These are phyloP conservation scores for Haliclona indistincta DNA, from an alignment of 37 sponge, comb jelly and placozoan genomes.

Conservation along the genomic window DNA sequence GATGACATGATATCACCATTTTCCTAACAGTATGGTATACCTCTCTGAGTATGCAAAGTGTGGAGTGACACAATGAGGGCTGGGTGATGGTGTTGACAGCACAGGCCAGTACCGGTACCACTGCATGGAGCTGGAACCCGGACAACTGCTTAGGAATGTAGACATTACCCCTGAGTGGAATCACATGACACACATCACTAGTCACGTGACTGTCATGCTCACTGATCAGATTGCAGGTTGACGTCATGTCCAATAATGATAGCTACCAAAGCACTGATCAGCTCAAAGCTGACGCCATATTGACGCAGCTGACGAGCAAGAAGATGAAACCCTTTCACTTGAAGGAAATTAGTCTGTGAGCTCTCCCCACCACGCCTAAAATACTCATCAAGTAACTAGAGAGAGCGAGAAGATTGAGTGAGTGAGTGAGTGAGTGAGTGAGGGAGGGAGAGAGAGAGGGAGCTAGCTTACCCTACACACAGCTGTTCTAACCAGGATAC, in stretches of 20 bases:
- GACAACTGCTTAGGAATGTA: conserved; percentile 28
- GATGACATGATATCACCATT: neutral
- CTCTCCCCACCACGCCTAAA: conserved; percentile 66
- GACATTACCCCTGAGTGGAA: neutral
- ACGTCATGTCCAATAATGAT: conserved; percentile 54
- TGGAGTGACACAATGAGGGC: conserved; percentile 60
- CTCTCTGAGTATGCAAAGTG: conserved; percentile 54
- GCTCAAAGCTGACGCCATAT: conserved; percentile 49
- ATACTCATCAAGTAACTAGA: conserved; percentile 72
- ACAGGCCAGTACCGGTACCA: conserved; percentile 63
- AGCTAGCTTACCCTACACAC: conserved; percentile 56
- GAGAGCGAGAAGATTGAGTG: neutral
- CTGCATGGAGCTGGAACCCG: conserved; percentile 60
- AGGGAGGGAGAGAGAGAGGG: neutral
- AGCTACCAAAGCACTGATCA: conserved; percentile 67
- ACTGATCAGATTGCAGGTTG: conserved; percentile 57
- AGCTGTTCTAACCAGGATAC: conserved; percentile 74
- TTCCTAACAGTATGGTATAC: conserved; percentile 7
- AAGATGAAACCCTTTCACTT: conserved; percentile 69
- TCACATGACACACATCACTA: neutral
- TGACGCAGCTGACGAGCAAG: conserved; percentile 66
- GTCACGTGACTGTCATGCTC: neutral
- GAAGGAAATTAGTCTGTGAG: conserved; percentile 45
- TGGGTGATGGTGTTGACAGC: conserved; percentile 39
- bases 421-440: neutral